Percentiles rank a stretch among this genome's conserved stretches.
Evolutionary conservation across 2,888 invertebrate genomes (phyloP).

Genomic region (Itoplectis maculator): DNA sequence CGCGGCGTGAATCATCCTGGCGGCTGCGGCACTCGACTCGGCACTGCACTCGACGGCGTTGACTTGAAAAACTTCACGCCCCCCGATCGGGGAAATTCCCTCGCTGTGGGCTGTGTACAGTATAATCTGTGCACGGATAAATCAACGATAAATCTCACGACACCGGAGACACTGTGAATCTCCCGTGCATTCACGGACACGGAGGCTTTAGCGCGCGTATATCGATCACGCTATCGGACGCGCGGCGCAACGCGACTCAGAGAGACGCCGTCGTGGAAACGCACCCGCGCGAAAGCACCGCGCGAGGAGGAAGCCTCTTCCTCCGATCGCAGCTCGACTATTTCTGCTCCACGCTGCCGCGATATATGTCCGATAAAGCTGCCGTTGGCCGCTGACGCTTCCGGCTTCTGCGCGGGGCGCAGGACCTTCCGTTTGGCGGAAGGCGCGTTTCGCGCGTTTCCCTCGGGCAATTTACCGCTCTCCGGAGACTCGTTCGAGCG

Average conservation of each 20-base stretch:
- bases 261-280: neutral
- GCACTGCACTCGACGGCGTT: neutral
- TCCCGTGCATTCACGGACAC: neutral
- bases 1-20: constrained; percentile 40
- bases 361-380: constrained; percentile 76
- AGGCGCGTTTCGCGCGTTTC: neutral
- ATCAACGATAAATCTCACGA: neutral
- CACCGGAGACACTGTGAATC: neutral
- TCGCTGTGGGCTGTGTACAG: neutral
- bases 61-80: constrained; percentile 7
- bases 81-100: neutral
- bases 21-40: neutral
- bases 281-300: neutral
- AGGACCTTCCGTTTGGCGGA: constrained; percentile 40
- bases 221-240: neutral
- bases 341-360: constrained; percentile 73
- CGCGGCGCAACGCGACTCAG: neutral
- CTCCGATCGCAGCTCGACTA: constrained; percentile 70
- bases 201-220: neutral
- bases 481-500: neutral
- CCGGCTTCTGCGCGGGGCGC: constrained; percentile 76
- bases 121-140: neutral
- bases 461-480: neutral
- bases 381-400: constrained; percentile 61
- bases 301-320: constrained; percentile 45